A percentile compares a stretch with the other conserved stretches of the same genome.
These are phyloP conservation scores for Eulithis testata DNA, from an alignment of 2,888 invertebrate genomes.

Conservation along the genomic window DNA sequence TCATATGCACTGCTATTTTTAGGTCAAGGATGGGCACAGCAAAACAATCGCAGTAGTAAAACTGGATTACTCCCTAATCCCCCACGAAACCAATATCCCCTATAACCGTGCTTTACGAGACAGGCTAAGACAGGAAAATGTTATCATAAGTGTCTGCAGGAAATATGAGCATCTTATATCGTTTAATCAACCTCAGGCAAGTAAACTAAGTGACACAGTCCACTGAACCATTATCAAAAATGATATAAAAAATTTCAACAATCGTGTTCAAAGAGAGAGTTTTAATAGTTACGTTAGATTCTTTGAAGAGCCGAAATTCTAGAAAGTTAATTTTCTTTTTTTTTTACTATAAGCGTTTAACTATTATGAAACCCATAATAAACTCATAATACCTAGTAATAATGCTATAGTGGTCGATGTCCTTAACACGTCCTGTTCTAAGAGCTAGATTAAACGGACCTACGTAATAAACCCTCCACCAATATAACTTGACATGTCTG, in stretches of 20 bases:
- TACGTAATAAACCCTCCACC: slow-evolving; percentile 72
- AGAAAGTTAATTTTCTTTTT: too few species aligned
- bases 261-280: too few species aligned
- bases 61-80: slow-evolving; percentile 29
- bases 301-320: too few species aligned
- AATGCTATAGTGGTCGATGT: slow-evolving; percentile 2
- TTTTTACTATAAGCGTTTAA: too few species aligned
- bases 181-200: slow-evolving; percentile 67
- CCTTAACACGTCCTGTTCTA: slow-evolving; percentile 64
- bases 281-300: too few species aligned
- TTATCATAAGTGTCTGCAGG: slow-evolving; percentile 60
- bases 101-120: slow-evolving; percentile 55
- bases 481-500: slow-evolving; percentile 52
- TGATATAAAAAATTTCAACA: too few species aligned
- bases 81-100: slow-evolving; percentile 33
- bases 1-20: not conserved
- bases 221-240: slow-evolving; percentile 1
- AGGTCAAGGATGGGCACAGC: slow-evolving; percentile 14
- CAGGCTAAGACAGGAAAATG: slow-evolving; percentile 54
- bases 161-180: slow-evolving; percentile 69
- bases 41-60: slow-evolving; percentile 21
- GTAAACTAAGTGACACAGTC: slow-evolving; percentile 49
- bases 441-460: slow-evolving; percentile 81
- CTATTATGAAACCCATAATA: too few species aligned
- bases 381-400: not conserved